These are phyloP conservation scores for Datnioides undecimradiatus DNA, from an alignment of 2,113 vertebrate genomes.

Conservation along the genomic window DNA sequence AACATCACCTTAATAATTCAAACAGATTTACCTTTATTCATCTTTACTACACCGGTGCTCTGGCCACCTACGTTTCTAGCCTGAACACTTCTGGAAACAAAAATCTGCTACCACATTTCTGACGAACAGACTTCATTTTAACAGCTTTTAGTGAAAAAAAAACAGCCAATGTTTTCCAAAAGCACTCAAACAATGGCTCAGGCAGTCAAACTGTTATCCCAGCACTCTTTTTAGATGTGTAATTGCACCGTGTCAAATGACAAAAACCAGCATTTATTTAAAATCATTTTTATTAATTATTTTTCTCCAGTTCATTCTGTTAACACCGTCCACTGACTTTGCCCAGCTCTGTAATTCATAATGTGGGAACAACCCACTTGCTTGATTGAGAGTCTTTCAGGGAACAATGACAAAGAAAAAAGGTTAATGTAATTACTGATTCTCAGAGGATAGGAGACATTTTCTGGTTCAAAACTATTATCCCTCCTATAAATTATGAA, in stretches of 20 bases:
- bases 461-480: slow-evolving; percentile 21
- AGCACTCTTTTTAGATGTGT: background rate
- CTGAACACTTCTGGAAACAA: background rate
- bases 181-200: background rate
- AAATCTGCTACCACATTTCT: background rate
- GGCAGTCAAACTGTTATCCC: background rate
- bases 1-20: background rate
- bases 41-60: background rate
- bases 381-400: slow-evolving; percentile 33
- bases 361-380: slow-evolving; percentile 14
- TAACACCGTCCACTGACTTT: background rate
- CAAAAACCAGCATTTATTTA: background rate
- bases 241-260: background rate
- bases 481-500: slow-evolving; percentile 24
- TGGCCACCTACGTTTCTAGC: background rate
- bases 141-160: background rate
- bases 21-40: background rate
- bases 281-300: background rate
- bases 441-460: background rate
- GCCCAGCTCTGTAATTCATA: slow-evolving; percentile 31
- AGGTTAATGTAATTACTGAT: slow-evolving; percentile 50
- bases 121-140: background rate
- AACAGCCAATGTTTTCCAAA: background rate
- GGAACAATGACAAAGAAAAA: slow-evolving; percentile 20
- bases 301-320: background rate